A percentile compares a stretch with the other conserved stretches of the same genome.
phyloP scores from a whole-genome alignment of 1,140 invertebrate genomes.

The Battus philenor region DNA sequence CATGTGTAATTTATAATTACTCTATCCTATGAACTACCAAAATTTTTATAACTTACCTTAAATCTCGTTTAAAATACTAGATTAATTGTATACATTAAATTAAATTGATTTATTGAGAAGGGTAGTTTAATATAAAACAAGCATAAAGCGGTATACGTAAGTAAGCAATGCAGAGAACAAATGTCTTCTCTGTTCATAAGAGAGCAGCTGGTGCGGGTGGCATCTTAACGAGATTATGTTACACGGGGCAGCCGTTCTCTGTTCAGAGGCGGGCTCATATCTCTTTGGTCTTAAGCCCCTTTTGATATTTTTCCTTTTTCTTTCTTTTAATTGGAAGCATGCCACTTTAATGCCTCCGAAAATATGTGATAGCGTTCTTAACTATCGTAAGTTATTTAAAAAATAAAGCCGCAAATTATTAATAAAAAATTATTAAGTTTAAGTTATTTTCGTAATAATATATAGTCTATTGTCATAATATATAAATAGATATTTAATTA shows the following conservation, averaged over 20 bases:
- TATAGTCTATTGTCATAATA: no score
- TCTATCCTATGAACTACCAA: no score
- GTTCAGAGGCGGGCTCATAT: constrained; percentile 27
- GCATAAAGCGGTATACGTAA: background rate
- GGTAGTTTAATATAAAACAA: constrained; percentile 4
- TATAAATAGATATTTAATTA: no score
- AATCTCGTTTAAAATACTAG: no score
- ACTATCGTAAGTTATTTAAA: no score
- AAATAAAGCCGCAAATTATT: no score
- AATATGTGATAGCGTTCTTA: no score
- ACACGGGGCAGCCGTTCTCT: constrained; percentile 24
- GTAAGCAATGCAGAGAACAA: constrained; percentile 22
- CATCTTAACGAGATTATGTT: constrained; percentile 41
- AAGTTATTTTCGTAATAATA: no score
- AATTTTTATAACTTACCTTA: no score
- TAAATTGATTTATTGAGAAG: background rate
- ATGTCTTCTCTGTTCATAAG: constrained; percentile 26
- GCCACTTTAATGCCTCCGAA: constrained; percentile 16
- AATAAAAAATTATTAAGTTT: no score
- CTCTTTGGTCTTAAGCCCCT: constrained; percentile 20
- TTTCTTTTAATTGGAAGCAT: constrained; percentile 15
- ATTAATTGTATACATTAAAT: no score
- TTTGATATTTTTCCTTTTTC: constrained; percentile 20
- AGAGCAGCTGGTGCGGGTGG: constrained; percentile 32
- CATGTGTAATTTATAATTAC: no score